Percentiles rank a stretch among this genome's conserved stretches.
Conservation (phyloP, 2,888 invertebrate species). For the Polydrusus pterygomalis region DNA sequence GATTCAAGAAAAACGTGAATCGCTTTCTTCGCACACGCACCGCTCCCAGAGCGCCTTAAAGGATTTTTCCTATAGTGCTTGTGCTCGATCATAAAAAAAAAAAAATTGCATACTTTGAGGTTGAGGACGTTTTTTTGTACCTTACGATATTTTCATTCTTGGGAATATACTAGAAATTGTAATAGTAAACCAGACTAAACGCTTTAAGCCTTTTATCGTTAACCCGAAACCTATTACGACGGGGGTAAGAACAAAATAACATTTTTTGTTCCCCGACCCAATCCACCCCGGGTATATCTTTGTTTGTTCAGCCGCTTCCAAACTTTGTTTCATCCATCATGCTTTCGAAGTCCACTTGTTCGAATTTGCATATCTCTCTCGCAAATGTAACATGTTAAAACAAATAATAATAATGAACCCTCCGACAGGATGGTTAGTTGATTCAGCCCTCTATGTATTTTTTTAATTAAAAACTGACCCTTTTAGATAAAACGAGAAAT, state of each 20-base stretch:
- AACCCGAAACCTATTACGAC: background rate
- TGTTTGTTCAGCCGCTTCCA: constrained; percentile 50
- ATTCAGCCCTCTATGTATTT: constrained; percentile 34
- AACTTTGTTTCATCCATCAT: constrained; percentile 42
- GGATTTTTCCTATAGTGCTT: no score
- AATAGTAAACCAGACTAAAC: background rate
- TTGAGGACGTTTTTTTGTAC: no score
- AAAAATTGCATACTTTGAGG: no score
- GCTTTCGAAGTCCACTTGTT: constrained; percentile 27
- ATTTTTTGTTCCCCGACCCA: background rate
- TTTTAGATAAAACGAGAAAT: constrained; percentile 12
- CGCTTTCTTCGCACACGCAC: no score
- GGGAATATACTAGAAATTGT: no score
- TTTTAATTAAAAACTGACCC: constrained; percentile 42
- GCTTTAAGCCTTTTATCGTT: background rate
- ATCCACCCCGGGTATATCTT: constrained; percentile 36
- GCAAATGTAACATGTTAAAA: constrained; percentile 49
- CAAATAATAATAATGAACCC: constrained; percentile 47
- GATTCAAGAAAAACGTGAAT: no score
- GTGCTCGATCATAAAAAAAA: no score
- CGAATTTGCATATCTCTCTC: constrained; percentile 43
- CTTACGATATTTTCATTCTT: no score
- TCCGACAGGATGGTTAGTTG: constrained; percentile 34
- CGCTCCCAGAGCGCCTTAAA: no score
- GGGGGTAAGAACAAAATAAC: background rate